Conservation (phyloP, 2,113 vertebrate genomes). For the Calypte anna region DNA sequence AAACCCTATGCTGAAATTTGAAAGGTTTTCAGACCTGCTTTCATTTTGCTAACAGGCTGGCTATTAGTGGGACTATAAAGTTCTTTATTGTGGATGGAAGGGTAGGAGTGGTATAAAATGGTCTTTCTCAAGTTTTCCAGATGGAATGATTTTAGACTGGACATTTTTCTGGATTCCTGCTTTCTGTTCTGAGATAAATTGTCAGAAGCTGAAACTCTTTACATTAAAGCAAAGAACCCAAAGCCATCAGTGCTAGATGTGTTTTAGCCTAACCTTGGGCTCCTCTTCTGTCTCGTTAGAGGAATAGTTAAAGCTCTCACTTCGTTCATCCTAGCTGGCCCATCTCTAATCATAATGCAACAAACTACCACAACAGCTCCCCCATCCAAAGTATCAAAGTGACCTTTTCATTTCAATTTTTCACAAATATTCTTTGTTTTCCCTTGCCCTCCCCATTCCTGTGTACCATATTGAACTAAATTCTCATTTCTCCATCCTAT, state of each 20-base stretch:
- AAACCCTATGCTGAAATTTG: neutral
- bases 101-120: constrained; percentile 35
- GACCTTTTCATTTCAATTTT: constrained; percentile 63
- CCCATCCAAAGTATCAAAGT: constrained; percentile 30
- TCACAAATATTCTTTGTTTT: constrained; percentile 20
- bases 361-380: neutral
- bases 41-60: neutral
- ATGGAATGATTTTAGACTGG: constrained; percentile 24
- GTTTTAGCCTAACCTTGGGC: neutral
- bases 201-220: neutral
- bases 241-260: neutral
- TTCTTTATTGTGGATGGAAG: constrained; percentile 30
- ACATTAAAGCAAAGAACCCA: neutral
- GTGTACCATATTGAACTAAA: constrained; percentile 11
- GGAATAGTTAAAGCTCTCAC: neutral
- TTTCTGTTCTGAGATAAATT: neutral
- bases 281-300: neutral
- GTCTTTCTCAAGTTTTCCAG: constrained; percentile 33
- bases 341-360: constrained; percentile 34
- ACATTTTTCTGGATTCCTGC: neutral
- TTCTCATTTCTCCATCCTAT: constrained; percentile 44
- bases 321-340: constrained; percentile 8
- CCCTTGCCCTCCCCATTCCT: neutral
- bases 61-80: constrained; percentile 40
- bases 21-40: neutral